Conservation (phyloP, 1,140 invertebrate species). For the Drosophila malerkotliana region DNA sequence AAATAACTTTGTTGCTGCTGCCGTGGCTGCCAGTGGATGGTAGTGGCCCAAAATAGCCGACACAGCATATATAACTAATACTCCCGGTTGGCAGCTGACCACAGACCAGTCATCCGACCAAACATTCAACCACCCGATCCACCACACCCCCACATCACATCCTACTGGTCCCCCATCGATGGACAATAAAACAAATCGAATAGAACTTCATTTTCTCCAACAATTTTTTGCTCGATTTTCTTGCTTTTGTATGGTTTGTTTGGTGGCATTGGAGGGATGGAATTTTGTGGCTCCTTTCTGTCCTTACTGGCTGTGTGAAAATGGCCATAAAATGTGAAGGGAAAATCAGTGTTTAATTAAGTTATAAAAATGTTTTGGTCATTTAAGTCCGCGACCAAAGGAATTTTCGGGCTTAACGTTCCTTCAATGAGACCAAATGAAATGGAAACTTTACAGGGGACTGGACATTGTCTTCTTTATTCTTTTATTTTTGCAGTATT, state of each 20-base stretch:
- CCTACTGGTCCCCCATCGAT: conserved; percentile 23
- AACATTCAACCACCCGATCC: conserved; percentile 26
- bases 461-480: neutral
- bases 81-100: conserved; percentile 72
- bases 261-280: neutral
- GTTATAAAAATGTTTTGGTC: conserved; percentile 76
- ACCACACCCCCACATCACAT: conserved; percentile 4
- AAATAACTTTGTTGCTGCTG: conserved; percentile 61
- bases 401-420: conserved; percentile 6
- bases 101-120: conserved; percentile 34
- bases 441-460: conserved; percentile 23
- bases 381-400: conserved; percentile 39
- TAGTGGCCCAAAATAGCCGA: conserved; percentile 48
- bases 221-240: conserved; percentile 28
- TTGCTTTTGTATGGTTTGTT: conserved; percentile 10
- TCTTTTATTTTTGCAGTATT: neutral
- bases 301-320: conserved; percentile 48
- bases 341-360: conserved; percentile 79
- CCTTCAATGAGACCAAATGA: conserved; percentile 16
- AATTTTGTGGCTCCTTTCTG: conserved; percentile 29
- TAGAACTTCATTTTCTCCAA: conserved; percentile 70
- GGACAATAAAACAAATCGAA: conserved; percentile 80
- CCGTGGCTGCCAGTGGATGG: conserved; percentile 23
- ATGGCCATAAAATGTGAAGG: conserved; percentile 68
- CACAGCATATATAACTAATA: conserved; percentile 75